Base-by-base conservation (phyloP, 1,140 invertebrate species). In the Ceratitis capitata region DNA sequence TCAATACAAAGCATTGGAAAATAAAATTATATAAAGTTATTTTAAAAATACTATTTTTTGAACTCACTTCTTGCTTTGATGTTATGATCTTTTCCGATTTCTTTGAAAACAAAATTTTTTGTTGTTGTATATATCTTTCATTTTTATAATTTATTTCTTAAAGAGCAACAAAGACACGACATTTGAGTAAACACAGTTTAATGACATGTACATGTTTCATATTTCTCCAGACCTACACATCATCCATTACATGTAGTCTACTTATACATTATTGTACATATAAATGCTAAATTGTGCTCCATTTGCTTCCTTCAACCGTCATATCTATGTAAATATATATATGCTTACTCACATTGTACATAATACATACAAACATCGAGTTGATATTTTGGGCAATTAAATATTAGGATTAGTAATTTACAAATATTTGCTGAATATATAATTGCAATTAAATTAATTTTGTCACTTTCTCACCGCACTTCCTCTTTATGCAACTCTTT, bases 151-250 rank as follows among this genome's bases (percentile, higher is more conserved):
- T 78, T 45, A 78, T 78, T 78, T 78, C 7, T 45, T 45, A 16
- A 23, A 78, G 69, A 78, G 69, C 69, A 78, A 39, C 69, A 78
- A 78, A n/a, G n/a, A 78, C 16, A 47, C 69, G 69, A 78, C 39
- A 78, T 47, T 45, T 78, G 69, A 78, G 69, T 78, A 78, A 78
- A 78, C 69, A 78, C n/a, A 78, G 39, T 78, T 69, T 35, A 9
- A 45, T 78, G 19, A 45, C n/a, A 23, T 78, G 39, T 69, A 12
- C n/a, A 53, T n/a, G n/a, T n/a, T n/a, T n/a, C n/a, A n/a, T 6
- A 78, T 78, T 45, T 45, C n/a, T 78, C 19, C 69, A 39, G n/a
- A 78, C 12, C n/a, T n/a, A n/a, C n/a, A n/a, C n/a, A n/a, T n/a
- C n/a, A n/a, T n/a, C n/a, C n/a, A n/a, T n/a, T n/a, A n/a, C n/a